Evolutionary conservation across 2,797 vertebrate genomes (phyloP), one percentile per base, ranked within the genome.

Genomic region (Hippopotamyrus pictus): DNA sequence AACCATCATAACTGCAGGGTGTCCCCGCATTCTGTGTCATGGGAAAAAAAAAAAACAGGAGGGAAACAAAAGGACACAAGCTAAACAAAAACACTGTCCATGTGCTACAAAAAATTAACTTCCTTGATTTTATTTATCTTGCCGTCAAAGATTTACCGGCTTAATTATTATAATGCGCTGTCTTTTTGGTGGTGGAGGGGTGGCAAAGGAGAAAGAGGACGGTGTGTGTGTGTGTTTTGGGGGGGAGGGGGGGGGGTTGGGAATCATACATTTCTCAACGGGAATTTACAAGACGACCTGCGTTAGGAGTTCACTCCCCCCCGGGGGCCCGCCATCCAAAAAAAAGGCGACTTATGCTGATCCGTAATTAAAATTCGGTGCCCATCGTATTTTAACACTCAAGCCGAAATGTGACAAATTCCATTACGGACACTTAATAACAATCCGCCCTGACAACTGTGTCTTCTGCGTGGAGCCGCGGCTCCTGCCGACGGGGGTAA

Each of bases 331-430:
- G 93, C 93, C 93, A 93, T 94, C 94, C 93, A 93, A 94, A 94
- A 94, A 94, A 87, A 79, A 92, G 91, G 92, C 89, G 96, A 93
- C 94, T 94, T 94, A 90, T 92, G 91, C 91, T 89, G 92, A 94
- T 95, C 94, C 93, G 93, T 94, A 95, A 95, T 96, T 95, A 96
- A 95, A 95, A 95, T 95, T 94, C 94, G 93, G 92, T 92, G 94
- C 93, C 92, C 76, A 91, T 94, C 92, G 90, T 88, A 83, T 91
- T 86, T 73, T 76, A 89, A 29, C 62, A 51, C 62, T 65, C 76
- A 91, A 90, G 90, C 89, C 90, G 90, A 90, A 84, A 90, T 87
- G 88, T 69, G 90, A 90, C 88, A 82, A 92, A 93, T 94, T 92
- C 93, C 91, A 95, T 94, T 94, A 95, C 92, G 92, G 90, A 90